Evolutionary conservation across 2,888 invertebrate species (phyloP).

Genomic region (Epirrhoe alternata): DNA sequence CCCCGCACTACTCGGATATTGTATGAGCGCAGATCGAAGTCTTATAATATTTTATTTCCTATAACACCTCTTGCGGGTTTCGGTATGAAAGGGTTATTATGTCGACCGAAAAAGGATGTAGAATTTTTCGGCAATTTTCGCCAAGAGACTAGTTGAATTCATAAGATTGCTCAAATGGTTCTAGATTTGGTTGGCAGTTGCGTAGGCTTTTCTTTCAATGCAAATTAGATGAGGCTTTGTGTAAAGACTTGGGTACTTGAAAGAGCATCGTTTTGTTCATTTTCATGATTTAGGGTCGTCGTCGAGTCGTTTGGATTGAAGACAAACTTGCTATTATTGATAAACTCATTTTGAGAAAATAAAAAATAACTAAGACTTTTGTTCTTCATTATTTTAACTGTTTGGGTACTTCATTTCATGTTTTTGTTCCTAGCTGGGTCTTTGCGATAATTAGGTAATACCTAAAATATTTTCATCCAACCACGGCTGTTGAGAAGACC

Average conservation of each 20-base stretch:
- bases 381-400: too few species aligned
- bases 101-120: conserved; percentile 42
- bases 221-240: conserved; percentile 20
- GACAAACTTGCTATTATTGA: background rate
- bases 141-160: conserved; percentile 37
- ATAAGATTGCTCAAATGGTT: conserved; percentile 32
- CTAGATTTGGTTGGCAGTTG: conserved; percentile 21
- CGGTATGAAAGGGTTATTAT: conserved; percentile 49
- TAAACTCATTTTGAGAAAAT: background rate
- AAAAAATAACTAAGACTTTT: background rate
- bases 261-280: conserved; percentile 11
- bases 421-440: too few species aligned
- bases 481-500: background rate
- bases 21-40: conserved; percentile 41
- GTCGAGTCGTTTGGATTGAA: conserved; percentile 2
- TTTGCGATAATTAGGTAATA: too few species aligned
- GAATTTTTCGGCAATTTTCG: conserved; percentile 39
- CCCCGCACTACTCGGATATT: conserved; percentile 41
- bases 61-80: conserved; percentile 49
- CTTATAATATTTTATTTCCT: conserved; percentile 50
- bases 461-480: background rate
- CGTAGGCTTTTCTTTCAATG: conserved; percentile 24
- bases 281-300: conserved; percentile 8
- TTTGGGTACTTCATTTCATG: too few species aligned
- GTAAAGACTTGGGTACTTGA: conserved; percentile 9